Evolutionary conservation across 2,888 invertebrate species (phyloP).

Genomic region (Hydrotaea diabolus): DNA sequence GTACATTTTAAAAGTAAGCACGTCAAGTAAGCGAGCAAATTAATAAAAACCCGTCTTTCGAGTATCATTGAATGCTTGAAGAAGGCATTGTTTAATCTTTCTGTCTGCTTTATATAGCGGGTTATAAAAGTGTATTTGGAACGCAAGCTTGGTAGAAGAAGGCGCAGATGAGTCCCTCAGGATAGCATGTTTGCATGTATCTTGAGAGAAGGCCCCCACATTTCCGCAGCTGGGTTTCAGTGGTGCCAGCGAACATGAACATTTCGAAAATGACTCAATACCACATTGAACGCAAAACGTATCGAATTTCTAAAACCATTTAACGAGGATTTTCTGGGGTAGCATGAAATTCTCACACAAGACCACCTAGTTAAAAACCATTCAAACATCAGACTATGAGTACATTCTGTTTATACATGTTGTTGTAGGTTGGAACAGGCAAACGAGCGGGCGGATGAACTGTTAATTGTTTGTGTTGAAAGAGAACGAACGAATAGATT

Average conservation of each 20-base stretch:
- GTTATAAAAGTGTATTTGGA: no score
- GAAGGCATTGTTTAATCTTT: no score
- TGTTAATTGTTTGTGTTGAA: not conserved
- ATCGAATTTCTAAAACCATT: slow-evolving; percentile 16
- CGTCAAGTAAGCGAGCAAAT: no score
- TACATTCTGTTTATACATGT: not conserved
- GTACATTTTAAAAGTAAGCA: no score
- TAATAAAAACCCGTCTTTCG: no score
- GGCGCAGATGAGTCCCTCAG: no score
- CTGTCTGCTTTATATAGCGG: no score
- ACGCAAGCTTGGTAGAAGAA: no score
- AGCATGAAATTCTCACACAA: not conserved
- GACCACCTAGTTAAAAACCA: not conserved
- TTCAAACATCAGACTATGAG: not conserved
- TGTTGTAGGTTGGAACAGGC: not conserved
- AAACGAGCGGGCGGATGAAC: not conserved
- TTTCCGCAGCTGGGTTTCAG: no score
- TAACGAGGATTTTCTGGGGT: not conserved
- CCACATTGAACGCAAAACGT: not conserved
- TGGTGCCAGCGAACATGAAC: not conserved
- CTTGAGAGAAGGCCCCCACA: no score
- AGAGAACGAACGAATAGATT: slow-evolving; percentile 8
- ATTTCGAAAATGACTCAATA: not conserved
- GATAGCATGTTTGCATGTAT: no score
- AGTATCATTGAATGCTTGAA: no score